Conservation (phyloP, 1,140 invertebrate species). For the Panagrolaimus sp. region DNA sequence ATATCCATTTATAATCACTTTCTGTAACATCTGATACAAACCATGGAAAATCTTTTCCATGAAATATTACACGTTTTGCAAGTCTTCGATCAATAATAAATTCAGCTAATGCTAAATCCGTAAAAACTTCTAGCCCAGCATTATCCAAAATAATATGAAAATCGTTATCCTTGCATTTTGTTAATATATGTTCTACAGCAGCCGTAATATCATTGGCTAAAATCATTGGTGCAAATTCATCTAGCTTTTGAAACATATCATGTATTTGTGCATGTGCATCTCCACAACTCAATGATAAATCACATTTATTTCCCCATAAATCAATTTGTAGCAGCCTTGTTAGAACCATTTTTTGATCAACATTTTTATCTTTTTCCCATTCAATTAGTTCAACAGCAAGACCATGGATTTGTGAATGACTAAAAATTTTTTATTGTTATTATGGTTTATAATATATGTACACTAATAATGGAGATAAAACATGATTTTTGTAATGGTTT, state of each 20-base stretch:
- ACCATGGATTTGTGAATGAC: conserved; percentile 23
- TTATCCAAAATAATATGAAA: conserved; percentile 84
- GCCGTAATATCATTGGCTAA: conserved; percentile 67
- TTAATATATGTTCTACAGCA: conserved; percentile 62
- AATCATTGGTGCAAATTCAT: conserved; percentile 67
- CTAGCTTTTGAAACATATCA: conserved; percentile 67
- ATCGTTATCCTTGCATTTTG: not conserved
- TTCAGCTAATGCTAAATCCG: conserved; percentile 79
- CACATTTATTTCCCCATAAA: conserved; percentile 72
- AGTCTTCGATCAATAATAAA: conserved; percentile 69
- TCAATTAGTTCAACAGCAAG: conserved; percentile 29
- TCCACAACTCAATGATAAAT: conserved; percentile 78
- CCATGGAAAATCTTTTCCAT: conserved; percentile 86
- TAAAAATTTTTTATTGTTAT: conserved; percentile 25
- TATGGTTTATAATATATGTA: too few species aligned
- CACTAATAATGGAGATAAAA: too few species aligned
- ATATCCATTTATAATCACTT: conserved; percentile 71
- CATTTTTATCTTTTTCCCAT: conserved; percentile 8
- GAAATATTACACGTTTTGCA: conserved; percentile 71
- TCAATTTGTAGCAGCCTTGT: conserved; percentile 29
- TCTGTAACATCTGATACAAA: conserved; percentile 83
- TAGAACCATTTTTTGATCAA: conserved; percentile 13
- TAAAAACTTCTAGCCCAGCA: conserved; percentile 83
- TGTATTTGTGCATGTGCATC: conserved; percentile 62
- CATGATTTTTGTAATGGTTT: too few species aligned